Base-by-base conservation (phyloP, 37 sponge, comb jelly and placozoan genomes). In the Lycopodina hypogea region DNA sequence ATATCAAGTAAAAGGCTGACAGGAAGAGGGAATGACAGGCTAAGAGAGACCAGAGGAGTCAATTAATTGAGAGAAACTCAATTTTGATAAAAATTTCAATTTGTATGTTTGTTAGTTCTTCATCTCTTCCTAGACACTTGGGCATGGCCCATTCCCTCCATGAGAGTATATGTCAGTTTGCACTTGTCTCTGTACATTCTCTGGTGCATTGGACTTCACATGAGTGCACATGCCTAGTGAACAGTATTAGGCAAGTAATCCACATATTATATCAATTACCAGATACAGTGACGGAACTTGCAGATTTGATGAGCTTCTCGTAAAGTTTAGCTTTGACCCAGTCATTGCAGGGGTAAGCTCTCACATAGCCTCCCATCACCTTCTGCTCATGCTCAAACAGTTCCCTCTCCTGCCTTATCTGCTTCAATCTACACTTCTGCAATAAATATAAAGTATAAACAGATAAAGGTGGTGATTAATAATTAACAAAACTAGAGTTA, bases 261-360 rank as follows among this genome's bases (percentile, higher is more conserved):
- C 14, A 23, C 71, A 35, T 11, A 70, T 24, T 42, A 2, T 22
- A 14, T 35, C 17, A 18, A 58, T 76, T 14, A 78, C 78, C 79
- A 39, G 70, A 11, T 2, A 65, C 39, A 42, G 65, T 65, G n/a
- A 81, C 33, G 35, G 17, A 45, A 18, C 45, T 19, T 41, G 82
- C 62, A 30, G 50, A 1, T 29, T 78, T 38, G 15, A 84, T 36
- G 34, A 92, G 78, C 0, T 4, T 58, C 28, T 53, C 36, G 68
- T 85, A 92, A 8, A 81, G 58, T 23, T 63, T 68, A 32, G 64
- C 61, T 42, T 48, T 87, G 52, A 35, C 35, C 32, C 79, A 73
- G 69, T 92, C 92, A 42, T 12, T 8, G 26, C 89, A 52, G 0
- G 92, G 92, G 60, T 88, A 92, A 51, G 87, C 67, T n/a, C 92